A percentile compares a stretch with the other conserved stretches of the same genome.
Conservation (phyloP, 2,888 invertebrate species). For the Aleiodes alternator region DNA sequence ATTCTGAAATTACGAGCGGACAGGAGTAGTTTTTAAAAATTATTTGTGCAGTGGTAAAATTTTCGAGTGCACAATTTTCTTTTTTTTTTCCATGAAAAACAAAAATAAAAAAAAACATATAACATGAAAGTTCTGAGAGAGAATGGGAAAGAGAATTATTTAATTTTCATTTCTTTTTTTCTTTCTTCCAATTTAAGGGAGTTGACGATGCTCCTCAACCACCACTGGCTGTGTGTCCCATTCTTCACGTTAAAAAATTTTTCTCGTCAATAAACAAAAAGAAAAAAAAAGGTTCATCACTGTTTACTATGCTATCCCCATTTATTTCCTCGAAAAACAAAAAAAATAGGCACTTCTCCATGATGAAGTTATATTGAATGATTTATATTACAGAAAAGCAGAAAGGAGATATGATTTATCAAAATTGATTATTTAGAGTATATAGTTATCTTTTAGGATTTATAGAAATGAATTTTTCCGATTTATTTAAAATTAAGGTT, state of each 20-base stretch:
- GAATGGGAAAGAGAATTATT: not conserved
- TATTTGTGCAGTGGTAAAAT: conserved; percentile 16
- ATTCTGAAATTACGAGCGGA: conserved; percentile 14
- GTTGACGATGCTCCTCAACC: conserved; percentile 21
- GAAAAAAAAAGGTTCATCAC: not conserved
- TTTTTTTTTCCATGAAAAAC: not conserved
- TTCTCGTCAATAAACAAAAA: not conserved
- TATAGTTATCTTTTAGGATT: conserved; percentile 3
- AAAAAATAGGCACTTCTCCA: not conserved
- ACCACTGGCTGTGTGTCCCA: conserved; percentile 37
- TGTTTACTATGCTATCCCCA: not conserved
- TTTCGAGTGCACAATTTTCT: conserved; percentile 3
- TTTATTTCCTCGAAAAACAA: not conserved
- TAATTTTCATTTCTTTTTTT: not conserved
- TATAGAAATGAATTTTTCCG: not conserved
- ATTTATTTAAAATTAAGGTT: not conserved
- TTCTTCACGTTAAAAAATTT: not conserved
- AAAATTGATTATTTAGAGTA: conserved; percentile 29
- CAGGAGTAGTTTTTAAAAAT: conserved; percentile 11
- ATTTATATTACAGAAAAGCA: conserved; percentile 9
- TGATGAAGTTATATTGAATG: conserved; percentile 13
- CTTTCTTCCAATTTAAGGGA: not conserved
- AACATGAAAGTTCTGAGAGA: not conserved
- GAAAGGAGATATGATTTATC: conserved; percentile 27
- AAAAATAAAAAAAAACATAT: not conserved